Conservation (phyloP, 37 sponge, comb jelly and placozoan species). For the Corticium candelabrum region DNA sequence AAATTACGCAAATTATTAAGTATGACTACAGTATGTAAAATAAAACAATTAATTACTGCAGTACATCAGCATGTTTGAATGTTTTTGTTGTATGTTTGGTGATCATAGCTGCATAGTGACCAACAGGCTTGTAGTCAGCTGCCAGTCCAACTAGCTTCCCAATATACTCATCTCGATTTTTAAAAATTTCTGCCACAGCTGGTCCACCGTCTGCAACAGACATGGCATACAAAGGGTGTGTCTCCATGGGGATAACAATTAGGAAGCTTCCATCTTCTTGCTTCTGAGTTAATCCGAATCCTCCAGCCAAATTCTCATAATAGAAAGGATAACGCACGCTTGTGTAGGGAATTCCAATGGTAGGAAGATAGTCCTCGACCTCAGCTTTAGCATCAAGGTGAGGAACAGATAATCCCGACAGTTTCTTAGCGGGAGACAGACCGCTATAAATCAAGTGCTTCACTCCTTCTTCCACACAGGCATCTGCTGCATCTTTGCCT, state of each 20-base stretch:
- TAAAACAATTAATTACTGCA: too few relatives aligned
- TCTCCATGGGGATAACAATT: constrained; percentile 23
- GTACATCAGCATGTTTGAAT: too few relatives aligned
- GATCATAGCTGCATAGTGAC: constrained; percentile 36
- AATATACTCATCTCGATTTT: constrained; percentile 32
- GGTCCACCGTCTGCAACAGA: constrained; percentile 35
- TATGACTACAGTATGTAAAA: too few relatives aligned
- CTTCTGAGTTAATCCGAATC: constrained; percentile 13
- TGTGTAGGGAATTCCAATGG: constrained; percentile 50
- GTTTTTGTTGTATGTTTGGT: constrained; percentile 41
- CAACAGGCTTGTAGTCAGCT: constrained; percentile 22
- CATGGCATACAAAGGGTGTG: constrained; percentile 42
- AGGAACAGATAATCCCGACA: constrained; percentile 8
- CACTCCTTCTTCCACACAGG: constrained; percentile 41
- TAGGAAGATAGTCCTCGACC: constrained; percentile 45
- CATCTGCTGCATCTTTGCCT: constrained; percentile 46
- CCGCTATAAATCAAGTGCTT: constrained; percentile 64
- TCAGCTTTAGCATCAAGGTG: constrained; percentile 54
- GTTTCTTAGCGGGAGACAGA: constrained; percentile 22
- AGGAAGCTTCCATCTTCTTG: constrained; percentile 39
- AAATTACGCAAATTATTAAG: too few relatives aligned
- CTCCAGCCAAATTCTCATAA: too few relatives aligned
- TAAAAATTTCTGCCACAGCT: constrained; percentile 44
- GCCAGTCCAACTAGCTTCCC: constrained; percentile 46
- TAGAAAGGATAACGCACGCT: constrained; percentile 37